Percentiles rank a stretch among this genome's conserved stretches.
These are phyloP conservation scores for Drosophila mimica DNA, from an alignment of 2,888 invertebrate genomes.

Conservation along the genomic window DNA sequence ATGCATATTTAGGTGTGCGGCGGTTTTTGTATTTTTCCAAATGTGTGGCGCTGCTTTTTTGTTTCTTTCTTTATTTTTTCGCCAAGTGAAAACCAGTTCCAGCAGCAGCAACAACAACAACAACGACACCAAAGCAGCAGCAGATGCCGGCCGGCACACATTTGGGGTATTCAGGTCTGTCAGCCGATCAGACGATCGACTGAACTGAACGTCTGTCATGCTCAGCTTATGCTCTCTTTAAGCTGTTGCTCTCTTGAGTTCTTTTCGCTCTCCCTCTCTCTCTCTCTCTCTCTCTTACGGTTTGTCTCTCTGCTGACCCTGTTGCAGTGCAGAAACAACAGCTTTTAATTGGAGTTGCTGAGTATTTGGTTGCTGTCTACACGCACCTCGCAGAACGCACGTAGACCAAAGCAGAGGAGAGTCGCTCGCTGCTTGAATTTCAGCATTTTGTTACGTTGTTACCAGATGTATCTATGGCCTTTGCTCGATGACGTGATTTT, in stretches of 20 bases:
- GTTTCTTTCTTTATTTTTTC: constrained; percentile 45
- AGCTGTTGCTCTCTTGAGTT: constrained; percentile 6
- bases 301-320: constrained; percentile 1
- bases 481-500: constrained; percentile 66
- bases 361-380: constrained; percentile 5
- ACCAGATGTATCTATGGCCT: constrained; percentile 28
- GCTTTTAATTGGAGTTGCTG: constrained; percentile 33
- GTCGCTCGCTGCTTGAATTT: constrained; percentile 17
- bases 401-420: constrained; percentile 36
- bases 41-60: constrained; percentile 49
- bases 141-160: constrained; percentile 80
- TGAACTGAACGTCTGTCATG: constrained; percentile 23
- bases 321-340: constrained; percentile 24
- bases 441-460: constrained; percentile 28
- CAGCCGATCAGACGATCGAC: constrained; percentile 53
- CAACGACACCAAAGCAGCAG: constrained; percentile 13
- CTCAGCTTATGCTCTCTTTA: constrained; percentile 15
- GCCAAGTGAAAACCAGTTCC: constrained; percentile 77
- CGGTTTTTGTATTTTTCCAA: constrained; percentile 64
- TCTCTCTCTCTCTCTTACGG: constrained; percentile 10
- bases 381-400: constrained; percentile 46
- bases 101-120: constrained; percentile 28
- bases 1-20: constrained; percentile 7
- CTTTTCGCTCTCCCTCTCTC: constrained; percentile 5
- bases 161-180: constrained; percentile 59